Evolutionary conservation across 1,140 invertebrate genomes (phyloP).

Genomic region (Zaprionus tsacasi): DNA sequence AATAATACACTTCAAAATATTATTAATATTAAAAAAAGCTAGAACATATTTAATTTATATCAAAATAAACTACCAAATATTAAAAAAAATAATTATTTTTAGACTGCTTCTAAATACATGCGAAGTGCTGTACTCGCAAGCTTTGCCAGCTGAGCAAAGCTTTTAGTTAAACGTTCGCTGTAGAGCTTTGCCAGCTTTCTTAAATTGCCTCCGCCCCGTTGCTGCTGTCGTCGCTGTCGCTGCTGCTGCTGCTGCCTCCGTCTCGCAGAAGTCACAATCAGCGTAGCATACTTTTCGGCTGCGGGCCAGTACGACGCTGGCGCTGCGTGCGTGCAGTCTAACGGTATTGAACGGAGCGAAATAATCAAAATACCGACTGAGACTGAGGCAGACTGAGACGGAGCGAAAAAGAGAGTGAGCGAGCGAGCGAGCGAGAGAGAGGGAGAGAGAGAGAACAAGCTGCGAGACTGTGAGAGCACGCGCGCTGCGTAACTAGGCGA

Average conservation of each 20-base stretch:
- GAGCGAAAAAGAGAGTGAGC: conserved; percentile 25
- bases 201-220: conserved; percentile 11
- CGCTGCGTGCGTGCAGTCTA: conserved; percentile 80
- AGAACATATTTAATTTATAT: no score
- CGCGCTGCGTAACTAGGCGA: conserved; percentile 28
- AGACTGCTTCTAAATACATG: conserved; percentile 15
- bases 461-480: conserved; percentile 31
- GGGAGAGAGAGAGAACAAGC: not conserved
- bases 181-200: conserved; percentile 39
- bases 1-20: no score
- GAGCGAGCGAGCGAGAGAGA: conserved; percentile 16
- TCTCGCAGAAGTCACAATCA: conserved; percentile 43
- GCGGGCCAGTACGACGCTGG: conserved; percentile 73
- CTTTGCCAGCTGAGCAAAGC: conserved; percentile 42
- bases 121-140: conserved; percentile 30
- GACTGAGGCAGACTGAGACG: conserved; percentile 8
- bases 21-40: no score
- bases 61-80: no score
- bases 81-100: no score
- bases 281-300: conserved; percentile 67
- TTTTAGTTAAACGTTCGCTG: conserved; percentile 24
- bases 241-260: conserved; percentile 11
- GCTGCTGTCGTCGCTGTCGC: conserved; percentile 21
- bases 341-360: conserved; percentile 48
- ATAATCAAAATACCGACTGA: conserved; percentile 32